Percentiles rank a stretch among this genome's conserved stretches.
phyloP scores from a whole-genome alignment of 2,888 invertebrate species.

The Dioctria linearis region DNA sequence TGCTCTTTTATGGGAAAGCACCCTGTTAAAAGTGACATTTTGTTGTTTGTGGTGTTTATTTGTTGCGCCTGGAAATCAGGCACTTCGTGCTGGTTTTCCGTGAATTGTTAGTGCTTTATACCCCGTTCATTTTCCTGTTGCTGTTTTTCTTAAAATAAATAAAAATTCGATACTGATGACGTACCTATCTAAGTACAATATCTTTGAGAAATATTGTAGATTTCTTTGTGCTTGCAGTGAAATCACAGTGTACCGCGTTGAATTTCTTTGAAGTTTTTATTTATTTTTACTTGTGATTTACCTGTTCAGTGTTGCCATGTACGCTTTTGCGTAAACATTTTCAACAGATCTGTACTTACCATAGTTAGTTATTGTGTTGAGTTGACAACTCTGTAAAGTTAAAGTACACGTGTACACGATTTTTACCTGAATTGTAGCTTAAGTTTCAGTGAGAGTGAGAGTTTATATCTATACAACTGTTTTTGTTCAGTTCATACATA shows the following conservation, averaged over 20 bases:
- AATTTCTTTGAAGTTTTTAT: neutral
- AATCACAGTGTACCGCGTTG: neutral
- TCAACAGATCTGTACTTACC: neutral
- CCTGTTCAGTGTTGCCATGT: conserved; percentile 15
- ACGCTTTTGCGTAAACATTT: neutral
- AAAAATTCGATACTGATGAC: neutral
- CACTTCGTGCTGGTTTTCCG: too few relatives aligned
- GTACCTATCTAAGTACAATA: too few relatives aligned
- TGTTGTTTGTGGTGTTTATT: conserved; percentile 40
- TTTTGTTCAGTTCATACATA: neutral
- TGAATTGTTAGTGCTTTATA: neutral
- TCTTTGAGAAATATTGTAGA: neutral
- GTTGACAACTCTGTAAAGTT: neutral
- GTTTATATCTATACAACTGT: neutral
- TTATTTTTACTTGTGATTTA: neutral
- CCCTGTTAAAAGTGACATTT: conserved; percentile 30
- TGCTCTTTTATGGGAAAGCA: conserved; percentile 30
- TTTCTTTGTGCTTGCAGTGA: neutral
- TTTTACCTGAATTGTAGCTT: conserved; percentile 3
- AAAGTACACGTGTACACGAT: conserved; percentile 35
- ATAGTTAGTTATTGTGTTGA: neutral
- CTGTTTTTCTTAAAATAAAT: neutral
- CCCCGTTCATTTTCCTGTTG: neutral
- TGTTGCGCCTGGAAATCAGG: conserved; percentile 24
- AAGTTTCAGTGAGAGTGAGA: neutral